Evolutionary conservation across 2,113 vertebrate genomes (phyloP), one percentile per base, ranked within the genome.

Genomic region (Semicossyphus pulcher): DNA sequence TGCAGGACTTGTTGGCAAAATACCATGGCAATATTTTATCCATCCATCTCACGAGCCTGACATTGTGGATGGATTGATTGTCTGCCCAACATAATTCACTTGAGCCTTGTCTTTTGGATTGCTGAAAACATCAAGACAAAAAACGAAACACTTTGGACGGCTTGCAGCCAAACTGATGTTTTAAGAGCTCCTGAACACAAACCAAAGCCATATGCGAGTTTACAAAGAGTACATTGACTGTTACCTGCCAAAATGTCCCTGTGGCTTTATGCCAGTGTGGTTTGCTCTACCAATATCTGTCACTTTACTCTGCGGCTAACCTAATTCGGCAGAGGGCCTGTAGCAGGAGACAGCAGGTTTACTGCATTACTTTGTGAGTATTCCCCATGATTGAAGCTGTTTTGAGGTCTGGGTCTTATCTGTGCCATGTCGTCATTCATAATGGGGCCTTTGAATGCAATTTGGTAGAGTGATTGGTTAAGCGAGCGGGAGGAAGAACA

Each of bases 221-320:
- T 7, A 52, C 34, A 15, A 34, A 44, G 21, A 36, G 39, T 20
- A 20, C 45, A 41, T 8, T 37, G 20, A 64, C 44, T 53, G 20
- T 32, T 21, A 57, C 36, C 28, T 57, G 60, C 45, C 45, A 54
- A n/a, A 28, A 31, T 25, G 20, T 29, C 61, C 54, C 20, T 8
- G 42, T 28, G 21, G 60, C 78, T 57, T 14, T 20, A 52, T 48
- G 72, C 52, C 49, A 66, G 32, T 26, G 54, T 56, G 62, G 32
- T 54, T 73, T 31, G 37, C 56, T 41, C 64, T 1, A 45, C 68
- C 81, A 81, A 72, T 66, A 78, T 73, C 56, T 84, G 72, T 76
- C 72, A 84, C 75, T 86, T 86, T 77, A 51, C 52, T 59, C 9
- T 0, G 28, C 37, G 49, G 75, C 67, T 81, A 79, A 86, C 61